Conservation (phyloP, 2,888 invertebrate species). For the Himalopsyche kuldschensis region DNA sequence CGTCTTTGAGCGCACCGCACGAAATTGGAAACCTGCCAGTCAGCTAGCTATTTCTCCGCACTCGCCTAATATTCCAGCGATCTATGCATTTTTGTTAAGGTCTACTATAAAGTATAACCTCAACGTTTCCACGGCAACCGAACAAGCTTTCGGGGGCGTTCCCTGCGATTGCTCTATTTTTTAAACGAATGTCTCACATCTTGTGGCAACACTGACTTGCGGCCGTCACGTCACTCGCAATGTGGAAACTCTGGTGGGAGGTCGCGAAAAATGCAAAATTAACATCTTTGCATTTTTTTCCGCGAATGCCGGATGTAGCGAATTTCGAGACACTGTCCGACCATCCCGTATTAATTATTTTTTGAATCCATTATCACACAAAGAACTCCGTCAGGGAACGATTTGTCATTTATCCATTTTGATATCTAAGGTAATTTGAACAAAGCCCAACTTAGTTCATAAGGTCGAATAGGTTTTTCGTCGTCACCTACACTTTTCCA, state of each 20-base stretch:
- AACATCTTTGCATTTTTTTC: not conserved
- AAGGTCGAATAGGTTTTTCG: too few species aligned
- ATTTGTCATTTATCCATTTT: too few species aligned
- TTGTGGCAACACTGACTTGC: slow-evolving; percentile 2
- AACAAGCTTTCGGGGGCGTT: slow-evolving; percentile 39
- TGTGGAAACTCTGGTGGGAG: not conserved
- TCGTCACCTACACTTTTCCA: too few species aligned
- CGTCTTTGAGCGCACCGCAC: slow-evolving; percentile 4
- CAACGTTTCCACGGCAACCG: slow-evolving; percentile 36
- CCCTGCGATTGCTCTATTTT: slow-evolving; percentile 31
- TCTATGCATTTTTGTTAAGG: slow-evolving; percentile 34
- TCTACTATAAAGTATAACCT: slow-evolving; percentile 27
- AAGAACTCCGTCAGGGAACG: too few species aligned
- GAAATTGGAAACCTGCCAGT: slow-evolving; percentile 40
- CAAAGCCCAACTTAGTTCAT: too few species aligned
- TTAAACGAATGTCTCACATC: slow-evolving; percentile 10
- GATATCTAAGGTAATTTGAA: too few species aligned
- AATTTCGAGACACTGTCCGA: not conserved
- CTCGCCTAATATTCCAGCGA: slow-evolving; percentile 29
- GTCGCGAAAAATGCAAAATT: slow-evolving; percentile 6
- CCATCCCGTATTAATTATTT: too few species aligned
- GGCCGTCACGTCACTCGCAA: slow-evolving; percentile 12
- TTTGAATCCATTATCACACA: not conserved
- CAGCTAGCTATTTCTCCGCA: slow-evolving; percentile 37
- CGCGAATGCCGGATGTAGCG: not conserved